Evolutionary conservation across 2,888 invertebrate species (phyloP).

Genomic region (Mesorhabditis belari): DNA sequence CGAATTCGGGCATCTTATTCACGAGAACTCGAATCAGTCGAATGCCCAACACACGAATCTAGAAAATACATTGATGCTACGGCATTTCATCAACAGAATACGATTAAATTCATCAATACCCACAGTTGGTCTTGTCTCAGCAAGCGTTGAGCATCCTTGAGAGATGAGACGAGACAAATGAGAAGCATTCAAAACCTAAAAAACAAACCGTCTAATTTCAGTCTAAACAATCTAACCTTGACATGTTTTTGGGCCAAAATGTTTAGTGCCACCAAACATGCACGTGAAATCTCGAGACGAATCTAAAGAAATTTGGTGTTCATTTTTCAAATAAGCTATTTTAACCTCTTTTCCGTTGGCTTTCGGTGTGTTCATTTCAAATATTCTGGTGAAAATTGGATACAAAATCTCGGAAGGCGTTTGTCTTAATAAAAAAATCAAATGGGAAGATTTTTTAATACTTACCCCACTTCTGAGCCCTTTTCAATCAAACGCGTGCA

Average conservation of each 20-base stretch:
- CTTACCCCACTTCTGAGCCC: conserved; percentile 15
- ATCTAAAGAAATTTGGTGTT: too few species aligned
- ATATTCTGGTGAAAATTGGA: conserved; percentile 23
- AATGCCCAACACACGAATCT: neutral
- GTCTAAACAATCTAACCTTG: too few species aligned
- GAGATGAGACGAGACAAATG: conserved; percentile 31
- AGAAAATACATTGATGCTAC: neutral
- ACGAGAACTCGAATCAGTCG: conserved; percentile 39
- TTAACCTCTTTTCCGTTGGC: too few species aligned
- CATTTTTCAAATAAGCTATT: too few species aligned
- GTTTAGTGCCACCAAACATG: too few species aligned
- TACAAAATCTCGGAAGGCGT: conserved; percentile 12
- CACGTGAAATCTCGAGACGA: too few species aligned
- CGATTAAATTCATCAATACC: too few species aligned
- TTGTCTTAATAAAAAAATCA: conserved; percentile 5
- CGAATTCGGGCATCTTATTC: conserved; percentile 36
- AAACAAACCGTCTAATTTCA: too few species aligned
- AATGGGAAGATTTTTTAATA: neutral
- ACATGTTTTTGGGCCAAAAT: neutral
- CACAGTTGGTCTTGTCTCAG: conserved; percentile 35
- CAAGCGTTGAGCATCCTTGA: conserved; percentile 30
- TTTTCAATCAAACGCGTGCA: conserved; percentile 27
- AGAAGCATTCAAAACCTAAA: conserved; percentile 23
- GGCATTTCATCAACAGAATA: too few species aligned
- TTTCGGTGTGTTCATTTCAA: conserved; percentile 21